Evolutionary conservation across 2,113 vertebrate genomes (phyloP), one percentile per base, ranked within the genome.

Genomic region (Grallaria varia): DNA sequence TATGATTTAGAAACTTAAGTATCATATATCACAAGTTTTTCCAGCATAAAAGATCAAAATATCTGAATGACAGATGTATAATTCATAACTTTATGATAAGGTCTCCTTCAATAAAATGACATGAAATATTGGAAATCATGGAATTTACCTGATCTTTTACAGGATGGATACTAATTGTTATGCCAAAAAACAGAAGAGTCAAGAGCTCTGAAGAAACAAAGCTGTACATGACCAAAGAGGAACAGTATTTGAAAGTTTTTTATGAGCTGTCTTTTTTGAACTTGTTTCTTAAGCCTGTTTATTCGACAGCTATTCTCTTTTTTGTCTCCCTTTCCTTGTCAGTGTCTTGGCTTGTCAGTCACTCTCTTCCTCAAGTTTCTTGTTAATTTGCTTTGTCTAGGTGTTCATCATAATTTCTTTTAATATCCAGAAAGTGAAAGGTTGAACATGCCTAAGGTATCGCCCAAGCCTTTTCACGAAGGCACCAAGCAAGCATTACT

Each of bases 1-100:
- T 16, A 55, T 25, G 5, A 14, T 62, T 89, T 75, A 84, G 44
- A 85, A 37, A 47, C 14, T 33, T 39, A 58, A 80, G 5, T 47
- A 69, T 5, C 1, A 0, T 30, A 73, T 3, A 37, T 27, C 5
- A 72, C 11, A 35, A 1, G 4, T 0, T 3, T 62, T 72, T 77
- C 55, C 62, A 1, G 6, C 37, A 69, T 12, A 50, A 85, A 85
- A 79, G 31, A 76, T 50, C 15, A 55, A 82, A 92, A 53, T 58
- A 66, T 27, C 12, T 68, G 16, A 80, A n/a, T 45, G 28, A 90
- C 33, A 85, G 21, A 12, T 55, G 8, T 49, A 4, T 28, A 71
- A 15, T 58, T 74, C 21, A 58, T 53, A 33, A 72, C 12, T 73
- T 68, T 40, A 42, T 18, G 19, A 10, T 24, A 64, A 68, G 27